Conservation (phyloP, 2,888 invertebrate genomes). For the Slavum lentiscoides region DNA sequence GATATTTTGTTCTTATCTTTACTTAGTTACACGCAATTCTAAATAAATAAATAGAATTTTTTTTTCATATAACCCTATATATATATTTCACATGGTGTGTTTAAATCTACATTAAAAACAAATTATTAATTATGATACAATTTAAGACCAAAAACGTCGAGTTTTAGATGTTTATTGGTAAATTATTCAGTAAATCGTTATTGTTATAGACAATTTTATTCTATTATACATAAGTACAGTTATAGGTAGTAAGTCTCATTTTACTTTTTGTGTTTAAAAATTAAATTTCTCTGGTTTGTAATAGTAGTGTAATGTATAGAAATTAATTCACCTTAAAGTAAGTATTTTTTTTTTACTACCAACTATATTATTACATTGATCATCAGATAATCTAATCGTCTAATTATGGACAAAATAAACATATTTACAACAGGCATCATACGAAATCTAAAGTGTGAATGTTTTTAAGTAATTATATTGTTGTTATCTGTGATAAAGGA, state of each 20-base stretch:
- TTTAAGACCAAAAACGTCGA: not conserved
- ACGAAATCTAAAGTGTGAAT: not conserved
- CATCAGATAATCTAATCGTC: not conserved
- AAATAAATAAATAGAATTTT: not conserved
- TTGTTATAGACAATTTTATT: not conserved
- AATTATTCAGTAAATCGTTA: not conserved
- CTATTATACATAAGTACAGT: not conserved
- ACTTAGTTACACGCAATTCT: not conserved
- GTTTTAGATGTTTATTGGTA: not conserved
- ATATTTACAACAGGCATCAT: not conserved
- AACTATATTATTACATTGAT: not conserved
- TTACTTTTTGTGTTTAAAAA: not conserved
- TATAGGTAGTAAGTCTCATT: not conserved
- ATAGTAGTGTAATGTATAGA: not conserved
- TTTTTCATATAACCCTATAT: not conserved
- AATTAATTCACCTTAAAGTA: not conserved
- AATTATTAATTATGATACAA: conserved; percentile 1
- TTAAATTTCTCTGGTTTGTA: not conserved
- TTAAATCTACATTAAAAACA: not conserved
- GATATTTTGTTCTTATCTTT: conserved; percentile 3
- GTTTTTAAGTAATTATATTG: not conserved
- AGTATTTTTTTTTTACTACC: conserved; percentile 11
- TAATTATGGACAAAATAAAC: not conserved
- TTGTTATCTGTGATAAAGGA: not conserved
- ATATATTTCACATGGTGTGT: not conserved